Evolutionary conservation across 2,888 invertebrate species (phyloP).

Genomic region (Serripes groenlandicus): DNA sequence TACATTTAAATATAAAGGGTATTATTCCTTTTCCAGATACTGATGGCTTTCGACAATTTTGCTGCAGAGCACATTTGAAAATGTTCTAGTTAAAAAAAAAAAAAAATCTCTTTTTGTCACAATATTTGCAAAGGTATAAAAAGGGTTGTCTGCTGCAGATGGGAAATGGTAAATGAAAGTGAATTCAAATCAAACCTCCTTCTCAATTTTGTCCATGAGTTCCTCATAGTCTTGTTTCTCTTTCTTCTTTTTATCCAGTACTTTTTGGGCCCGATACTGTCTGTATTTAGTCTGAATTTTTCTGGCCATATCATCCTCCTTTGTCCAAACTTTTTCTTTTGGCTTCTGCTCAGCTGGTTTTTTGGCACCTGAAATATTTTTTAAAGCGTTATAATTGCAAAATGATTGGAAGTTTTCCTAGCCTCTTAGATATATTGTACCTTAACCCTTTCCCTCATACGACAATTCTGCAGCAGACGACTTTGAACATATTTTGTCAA

Average conservation of each 20-base stretch:
- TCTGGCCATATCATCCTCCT: conserved; percentile 81
- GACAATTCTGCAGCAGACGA: background rate
- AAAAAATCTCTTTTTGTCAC: background rate
- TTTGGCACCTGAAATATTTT: conserved; percentile 43
- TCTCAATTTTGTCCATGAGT: conserved; percentile 84
- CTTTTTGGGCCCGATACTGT: conserved; percentile 77
- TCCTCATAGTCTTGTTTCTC: conserved; percentile 85
- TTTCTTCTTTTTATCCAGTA: conserved; percentile 77
- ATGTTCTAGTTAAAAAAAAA: background rate
- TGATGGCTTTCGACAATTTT: background rate
- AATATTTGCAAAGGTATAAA: too few relatives aligned
- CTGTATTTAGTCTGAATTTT: conserved; percentile 82
- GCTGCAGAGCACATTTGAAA: background rate
- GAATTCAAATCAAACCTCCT: conserved; percentile 78
- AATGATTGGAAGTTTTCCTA: too few relatives aligned
- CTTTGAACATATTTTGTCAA: too few relatives aligned
- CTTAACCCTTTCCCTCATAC: too few relatives aligned
- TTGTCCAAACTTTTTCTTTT: conserved; percentile 79
- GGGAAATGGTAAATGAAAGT: background rate
- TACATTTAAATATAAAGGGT: too few relatives aligned
- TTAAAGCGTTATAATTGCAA: background rate
- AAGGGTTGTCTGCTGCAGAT: too few relatives aligned
- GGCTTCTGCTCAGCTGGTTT: conserved; percentile 65
- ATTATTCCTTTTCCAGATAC: background rate
- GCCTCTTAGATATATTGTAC: too few relatives aligned